Conservation (phyloP, 2,797 vertebrate species). For the Falco biarmicus region DNA sequence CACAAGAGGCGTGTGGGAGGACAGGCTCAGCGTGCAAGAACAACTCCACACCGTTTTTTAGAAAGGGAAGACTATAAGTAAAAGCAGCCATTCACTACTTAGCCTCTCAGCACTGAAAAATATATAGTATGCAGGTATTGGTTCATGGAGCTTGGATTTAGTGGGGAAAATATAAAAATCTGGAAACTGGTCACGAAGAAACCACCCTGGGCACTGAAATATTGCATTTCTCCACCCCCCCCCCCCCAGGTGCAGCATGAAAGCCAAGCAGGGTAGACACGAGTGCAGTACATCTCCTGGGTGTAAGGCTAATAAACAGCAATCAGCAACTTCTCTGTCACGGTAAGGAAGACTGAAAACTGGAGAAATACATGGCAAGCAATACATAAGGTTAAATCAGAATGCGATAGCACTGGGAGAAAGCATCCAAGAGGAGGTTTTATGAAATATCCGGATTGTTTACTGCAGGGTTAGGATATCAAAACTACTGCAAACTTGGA, state of each 20-base stretch:
- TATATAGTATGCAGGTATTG: fast-evolving
- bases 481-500: not conserved
- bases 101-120: not conserved
- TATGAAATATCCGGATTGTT: not conserved
- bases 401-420: not conserved
- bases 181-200: not conserved
- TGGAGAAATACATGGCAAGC: not conserved
- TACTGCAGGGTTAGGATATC: not conserved
- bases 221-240: not conserved
- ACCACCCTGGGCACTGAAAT: not conserved
- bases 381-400: not conserved
- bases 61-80: not conserved
- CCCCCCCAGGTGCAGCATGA: not conserved
- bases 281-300: not conserved
- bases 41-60: not conserved
- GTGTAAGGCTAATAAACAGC: not conserved
- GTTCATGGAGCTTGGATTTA: not conserved
- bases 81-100: not conserved
- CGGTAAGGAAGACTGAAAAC: not conserved
- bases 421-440: not conserved
- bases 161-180: not conserved
- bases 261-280: not conserved
- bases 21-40: not conserved
- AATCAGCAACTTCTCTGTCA: not conserved
- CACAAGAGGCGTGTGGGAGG: not conserved